phyloP scores from a whole-genome alignment of 2,113 vertebrate species.

The Cynopterus brachyotis region DNA sequence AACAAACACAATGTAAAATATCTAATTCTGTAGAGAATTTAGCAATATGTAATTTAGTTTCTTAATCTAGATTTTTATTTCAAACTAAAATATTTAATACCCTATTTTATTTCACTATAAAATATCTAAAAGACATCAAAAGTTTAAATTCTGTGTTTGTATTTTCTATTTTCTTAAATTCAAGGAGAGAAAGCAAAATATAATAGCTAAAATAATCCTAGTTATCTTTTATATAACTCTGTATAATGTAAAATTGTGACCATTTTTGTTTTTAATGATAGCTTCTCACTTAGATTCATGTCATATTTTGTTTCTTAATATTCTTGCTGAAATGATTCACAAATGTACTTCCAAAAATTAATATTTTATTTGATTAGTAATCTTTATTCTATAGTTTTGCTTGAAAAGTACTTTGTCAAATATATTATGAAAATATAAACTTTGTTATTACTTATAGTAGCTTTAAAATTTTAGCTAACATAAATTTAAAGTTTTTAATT shows the following conservation, averaged over 20 bases:
- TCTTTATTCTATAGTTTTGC: background rate
- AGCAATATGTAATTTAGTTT: background rate
- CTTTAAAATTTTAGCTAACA: conserved; percentile 9
- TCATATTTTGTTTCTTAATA: background rate
- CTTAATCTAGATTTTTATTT: conserved; percentile 2
- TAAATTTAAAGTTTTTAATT: background rate
- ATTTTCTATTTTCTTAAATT: conserved; percentile 28
- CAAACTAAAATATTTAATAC: background rate
- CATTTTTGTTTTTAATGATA: background rate
- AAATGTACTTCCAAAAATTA: background rate
- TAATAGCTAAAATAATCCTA: background rate
- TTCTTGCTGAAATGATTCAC: background rate
- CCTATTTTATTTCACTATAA: background rate
- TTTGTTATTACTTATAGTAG: background rate
- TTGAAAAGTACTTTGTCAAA: background rate
- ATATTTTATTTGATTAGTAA: background rate
- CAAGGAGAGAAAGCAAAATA: background rate
- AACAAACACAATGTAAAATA: background rate
- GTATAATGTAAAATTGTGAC: background rate
- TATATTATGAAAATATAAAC: background rate
- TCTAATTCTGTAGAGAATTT: background rate
- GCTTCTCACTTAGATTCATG: background rate
- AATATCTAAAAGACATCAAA: background rate
- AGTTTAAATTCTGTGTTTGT: background rate
- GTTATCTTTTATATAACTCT: background rate